phyloP scores from a whole-genome alignment of 2,888 invertebrate species.

The Drosophila mulleri region DNA sequence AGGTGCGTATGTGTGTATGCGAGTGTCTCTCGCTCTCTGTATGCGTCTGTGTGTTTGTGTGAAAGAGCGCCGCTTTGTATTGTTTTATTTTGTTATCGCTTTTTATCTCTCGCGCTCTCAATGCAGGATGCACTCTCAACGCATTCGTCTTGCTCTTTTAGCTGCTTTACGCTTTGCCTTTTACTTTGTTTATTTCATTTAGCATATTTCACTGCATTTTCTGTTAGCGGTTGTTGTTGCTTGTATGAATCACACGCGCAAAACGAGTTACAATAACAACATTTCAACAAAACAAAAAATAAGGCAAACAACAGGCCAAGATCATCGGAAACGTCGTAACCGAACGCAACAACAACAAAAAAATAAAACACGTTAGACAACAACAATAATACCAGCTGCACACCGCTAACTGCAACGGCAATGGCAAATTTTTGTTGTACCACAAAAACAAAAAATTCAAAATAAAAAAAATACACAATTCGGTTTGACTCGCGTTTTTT shows the following conservation, averaged over 20 bases:
- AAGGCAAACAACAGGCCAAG: slow-evolving; percentile 66
- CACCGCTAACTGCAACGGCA: slow-evolving; percentile 42
- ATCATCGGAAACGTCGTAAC: slow-evolving; percentile 66
- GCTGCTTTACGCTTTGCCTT: slow-evolving; percentile 25
- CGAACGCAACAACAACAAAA: slow-evolving; percentile 32
- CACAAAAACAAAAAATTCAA: slow-evolving; percentile 7
- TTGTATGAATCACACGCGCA: slow-evolving; percentile 70
- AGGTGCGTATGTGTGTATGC: slow-evolving; percentile 13
- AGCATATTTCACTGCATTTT: slow-evolving; percentile 58
- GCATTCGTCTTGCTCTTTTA: slow-evolving; percentile 26
- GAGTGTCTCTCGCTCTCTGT: slow-evolving; percentile 6
- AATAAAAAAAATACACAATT: slow-evolving; percentile 20
- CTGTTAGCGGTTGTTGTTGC: slow-evolving; percentile 42
- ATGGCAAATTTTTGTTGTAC: slow-evolving; percentile 34
- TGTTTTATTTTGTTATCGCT: slow-evolving; percentile 46
- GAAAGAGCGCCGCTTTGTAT: slow-evolving; percentile 38
- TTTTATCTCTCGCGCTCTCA: slow-evolving; percentile 46
- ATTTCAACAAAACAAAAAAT: slow-evolving; percentile 29
- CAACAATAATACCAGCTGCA: slow-evolving; percentile 57
- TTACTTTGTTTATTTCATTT: slow-evolving; percentile 55
- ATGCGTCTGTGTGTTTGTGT: slow-evolving; percentile 11
- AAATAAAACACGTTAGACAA: slow-evolving; percentile 56
- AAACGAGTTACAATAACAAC: slow-evolving; percentile 69
- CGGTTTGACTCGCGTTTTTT: slow-evolving; percentile 41
- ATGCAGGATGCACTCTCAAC: slow-evolving; percentile 53